Conservation (phyloP, 2,888 invertebrate genomes). For the Rhagonycha fulva region DNA sequence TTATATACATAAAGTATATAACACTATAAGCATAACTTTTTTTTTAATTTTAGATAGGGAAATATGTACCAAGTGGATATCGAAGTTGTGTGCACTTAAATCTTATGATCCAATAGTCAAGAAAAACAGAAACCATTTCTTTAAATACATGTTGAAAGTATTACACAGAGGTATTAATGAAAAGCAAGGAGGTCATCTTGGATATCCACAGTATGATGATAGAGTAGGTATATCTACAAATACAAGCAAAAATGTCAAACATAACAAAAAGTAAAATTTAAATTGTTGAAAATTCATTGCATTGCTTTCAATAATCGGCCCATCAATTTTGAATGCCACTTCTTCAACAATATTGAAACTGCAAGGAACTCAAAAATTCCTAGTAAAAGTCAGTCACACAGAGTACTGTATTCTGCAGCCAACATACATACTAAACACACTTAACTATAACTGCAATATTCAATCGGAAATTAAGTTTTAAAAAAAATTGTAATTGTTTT, state of each 20-base stretch:
- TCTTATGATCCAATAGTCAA: constrained; percentile 57
- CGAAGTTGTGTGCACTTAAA: constrained; percentile 53
- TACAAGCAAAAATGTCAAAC: neutral
- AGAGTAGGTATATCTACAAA: constrained; percentile 25
- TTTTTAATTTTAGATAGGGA: constrained; percentile 50
- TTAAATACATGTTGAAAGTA: constrained; percentile 57
- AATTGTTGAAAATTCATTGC: neutral
- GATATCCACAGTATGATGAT: constrained; percentile 42
- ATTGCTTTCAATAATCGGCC: neutral
- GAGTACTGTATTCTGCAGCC: no score
- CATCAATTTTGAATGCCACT: neutral
- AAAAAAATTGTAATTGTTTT: no score
- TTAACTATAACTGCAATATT: no score
- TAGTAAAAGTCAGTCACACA: neutral
- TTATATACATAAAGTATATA: constrained; percentile 17
- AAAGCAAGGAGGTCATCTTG: constrained; percentile 32
- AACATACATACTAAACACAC: no score
- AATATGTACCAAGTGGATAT: constrained; percentile 56
- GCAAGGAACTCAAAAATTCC: neutral
- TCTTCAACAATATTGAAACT: neutral
- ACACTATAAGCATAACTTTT: neutral
- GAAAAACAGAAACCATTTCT: constrained; percentile 60
- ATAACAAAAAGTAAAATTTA: neutral
- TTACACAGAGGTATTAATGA: constrained; percentile 46
- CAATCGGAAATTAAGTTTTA: no score